phyloP scores from a whole-genome alignment of 2,113 vertebrate genomes.

The Pituophis catenifer region DNA sequence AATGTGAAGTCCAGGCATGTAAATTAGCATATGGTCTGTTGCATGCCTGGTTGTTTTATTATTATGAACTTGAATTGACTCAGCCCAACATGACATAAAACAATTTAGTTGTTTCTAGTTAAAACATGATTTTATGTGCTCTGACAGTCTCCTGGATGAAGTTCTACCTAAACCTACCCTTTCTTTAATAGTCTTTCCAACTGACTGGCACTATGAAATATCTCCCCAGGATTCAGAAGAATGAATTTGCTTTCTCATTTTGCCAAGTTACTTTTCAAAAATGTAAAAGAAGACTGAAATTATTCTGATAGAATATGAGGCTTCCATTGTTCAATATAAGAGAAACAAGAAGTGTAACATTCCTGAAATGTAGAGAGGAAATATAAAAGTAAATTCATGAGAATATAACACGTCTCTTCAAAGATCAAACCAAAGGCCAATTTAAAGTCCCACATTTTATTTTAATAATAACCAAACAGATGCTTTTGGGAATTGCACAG shows the following conservation, averaged over 20 bases:
- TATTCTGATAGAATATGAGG: background rate
- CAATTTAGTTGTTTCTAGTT: background rate
- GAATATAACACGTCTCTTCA: background rate
- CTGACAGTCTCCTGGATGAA: background rate
- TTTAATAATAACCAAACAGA: background rate
- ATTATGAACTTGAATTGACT: background rate
- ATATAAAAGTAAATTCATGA: background rate
- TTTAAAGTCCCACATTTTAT: background rate
- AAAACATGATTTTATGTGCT: background rate
- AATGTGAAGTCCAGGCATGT: background rate
- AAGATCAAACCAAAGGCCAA: background rate
- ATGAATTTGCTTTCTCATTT: background rate
- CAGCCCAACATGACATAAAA: background rate
- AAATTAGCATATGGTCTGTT: background rate
- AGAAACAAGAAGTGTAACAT: background rate
- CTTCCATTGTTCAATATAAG: background rate
- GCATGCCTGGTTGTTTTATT: background rate
- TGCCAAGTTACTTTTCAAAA: background rate
- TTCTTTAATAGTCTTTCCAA: background rate
- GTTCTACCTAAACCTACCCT: background rate
- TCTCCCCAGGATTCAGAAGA: background rate
- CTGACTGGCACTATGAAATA: background rate
- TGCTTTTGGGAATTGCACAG: background rate
- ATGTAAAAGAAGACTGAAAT: background rate
- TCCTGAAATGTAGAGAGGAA: background rate